Percentiles rank a stretch among this genome's conserved stretches.
phyloP scores from a whole-genome alignment of 2,797 vertebrate genomes.

The Emydoidea blandingii region DNA sequence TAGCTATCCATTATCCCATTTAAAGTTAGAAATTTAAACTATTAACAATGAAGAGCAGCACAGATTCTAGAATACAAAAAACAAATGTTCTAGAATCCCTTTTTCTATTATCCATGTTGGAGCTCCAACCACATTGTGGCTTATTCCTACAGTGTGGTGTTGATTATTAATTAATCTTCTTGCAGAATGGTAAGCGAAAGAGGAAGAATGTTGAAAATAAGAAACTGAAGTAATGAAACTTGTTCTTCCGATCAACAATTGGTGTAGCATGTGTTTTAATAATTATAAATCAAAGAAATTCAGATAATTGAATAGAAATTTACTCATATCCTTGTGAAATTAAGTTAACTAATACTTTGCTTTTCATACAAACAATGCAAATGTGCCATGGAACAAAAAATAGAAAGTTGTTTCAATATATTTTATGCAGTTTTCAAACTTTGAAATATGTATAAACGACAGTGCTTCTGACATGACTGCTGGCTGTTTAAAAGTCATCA shows the following conservation, averaged over 20 bases:
- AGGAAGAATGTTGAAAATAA: neutral
- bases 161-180: neutral
- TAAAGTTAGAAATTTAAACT: conserved; percentile 8
- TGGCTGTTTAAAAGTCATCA: conserved; percentile 48
- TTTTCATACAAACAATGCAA: neutral
- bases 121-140: neutral
- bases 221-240: neutral
- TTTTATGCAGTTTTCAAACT: conserved; percentile 2
- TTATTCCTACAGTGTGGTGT: neutral
- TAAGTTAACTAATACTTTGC: neutral
- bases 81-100: neutral
- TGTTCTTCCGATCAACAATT: neutral
- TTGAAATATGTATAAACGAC: neutral
- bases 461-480: conserved; percentile 1
- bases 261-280: neutral
- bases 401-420: conserved; percentile 27
- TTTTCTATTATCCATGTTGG: neutral
- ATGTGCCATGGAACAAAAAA: neutral
- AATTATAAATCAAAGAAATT: conserved; percentile 22
- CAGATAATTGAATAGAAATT: neutral
- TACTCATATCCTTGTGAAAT: neutral
- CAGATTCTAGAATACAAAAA: neutral
- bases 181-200: neutral
- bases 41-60: neutral
- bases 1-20: neutral